Base-by-base conservation (phyloP, 2,888 invertebrate genomes). In the Trileptium ribeirensis region DNA sequence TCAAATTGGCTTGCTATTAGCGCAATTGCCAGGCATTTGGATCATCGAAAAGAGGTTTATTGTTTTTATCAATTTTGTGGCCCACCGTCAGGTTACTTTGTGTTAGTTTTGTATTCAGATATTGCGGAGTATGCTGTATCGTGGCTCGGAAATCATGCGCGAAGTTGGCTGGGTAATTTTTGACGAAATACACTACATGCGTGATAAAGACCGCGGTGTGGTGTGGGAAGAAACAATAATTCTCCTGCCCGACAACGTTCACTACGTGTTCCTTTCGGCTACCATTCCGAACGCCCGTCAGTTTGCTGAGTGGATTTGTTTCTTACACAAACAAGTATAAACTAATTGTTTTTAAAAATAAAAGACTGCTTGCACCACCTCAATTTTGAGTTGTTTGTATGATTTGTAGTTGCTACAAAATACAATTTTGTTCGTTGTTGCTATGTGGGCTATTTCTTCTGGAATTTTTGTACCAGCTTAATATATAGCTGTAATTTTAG, bases 141-240 rank as follows among this genome's bases (percentile, higher is more conserved):
- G 98, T 88, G 99, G 99, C 78, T 97, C 97, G 67, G 97, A 99
- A 91, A 93, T 99, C 34, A 97, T 97, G 94, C 92, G 97, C 82
- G 99, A 99, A 92, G 97, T 99, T 0, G 98, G 97, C 78, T 99
- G 99, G 99, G 99, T 99, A 0, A 92, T 99, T 80, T 99, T 99
- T 90, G 99, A 99, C 89, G 99, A 99, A 91, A 99, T 99, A 86
- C 99, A 99, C 90, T 99, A 99, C 89, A 99, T 99, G 99, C 92
- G 99, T 86, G 97, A 99, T 89, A 97, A 97, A 90, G 98, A 99
- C 89, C 92, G 99, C 87, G 99, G 99, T 79, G 98, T 99, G 8
- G 98, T 99, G 0, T 99, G 99, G 99, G 97, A 97, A 91, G 99
- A 99, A 91, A 97, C 98, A 0, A 92, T 99, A 51, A 99, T 99